Evolutionary conservation across 92 coral and sea anemone species (phyloP).

Genomic region (Blastomussa wellsi): DNA sequence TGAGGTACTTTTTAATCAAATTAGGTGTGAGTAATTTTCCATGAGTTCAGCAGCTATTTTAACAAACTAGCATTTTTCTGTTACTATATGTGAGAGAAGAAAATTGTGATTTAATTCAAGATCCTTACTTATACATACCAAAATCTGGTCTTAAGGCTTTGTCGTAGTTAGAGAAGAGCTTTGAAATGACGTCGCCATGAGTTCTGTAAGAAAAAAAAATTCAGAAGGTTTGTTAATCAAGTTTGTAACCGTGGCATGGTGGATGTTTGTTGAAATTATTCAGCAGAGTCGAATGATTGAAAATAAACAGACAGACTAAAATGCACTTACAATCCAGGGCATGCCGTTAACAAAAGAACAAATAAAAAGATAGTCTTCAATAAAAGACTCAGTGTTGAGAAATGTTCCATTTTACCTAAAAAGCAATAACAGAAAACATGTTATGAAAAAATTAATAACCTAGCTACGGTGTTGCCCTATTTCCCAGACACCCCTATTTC

Average conservation of each 20-base stretch:
- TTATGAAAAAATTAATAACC: neutral
- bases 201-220: neutral
- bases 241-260: neutral
- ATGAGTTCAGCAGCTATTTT: neutral
- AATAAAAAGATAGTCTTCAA: neutral
- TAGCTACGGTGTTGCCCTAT: no score
- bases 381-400: neutral
- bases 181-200: neutral
- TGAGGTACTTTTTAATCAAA: no score
- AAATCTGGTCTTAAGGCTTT: conserved; percentile 7
- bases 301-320: neutral
- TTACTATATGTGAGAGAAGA: no score
- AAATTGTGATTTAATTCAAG: neutral
- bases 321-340: neutral
- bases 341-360: neutral
- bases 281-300: neutral
- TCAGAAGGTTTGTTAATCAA: neutral
- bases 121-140: conserved; percentile 8
- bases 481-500: no score
- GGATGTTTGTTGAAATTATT: neutral
- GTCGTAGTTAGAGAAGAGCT: conserved; percentile 5
- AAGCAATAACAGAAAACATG: neutral
- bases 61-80: no score
- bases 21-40: neutral
- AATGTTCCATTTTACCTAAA: neutral